Percentiles rank a stretch among this genome's conserved stretches.
These are phyloP conservation scores for Drosophila orena DNA, from an alignment of 1,140 invertebrate genomes.

Conservation along the genomic window DNA sequence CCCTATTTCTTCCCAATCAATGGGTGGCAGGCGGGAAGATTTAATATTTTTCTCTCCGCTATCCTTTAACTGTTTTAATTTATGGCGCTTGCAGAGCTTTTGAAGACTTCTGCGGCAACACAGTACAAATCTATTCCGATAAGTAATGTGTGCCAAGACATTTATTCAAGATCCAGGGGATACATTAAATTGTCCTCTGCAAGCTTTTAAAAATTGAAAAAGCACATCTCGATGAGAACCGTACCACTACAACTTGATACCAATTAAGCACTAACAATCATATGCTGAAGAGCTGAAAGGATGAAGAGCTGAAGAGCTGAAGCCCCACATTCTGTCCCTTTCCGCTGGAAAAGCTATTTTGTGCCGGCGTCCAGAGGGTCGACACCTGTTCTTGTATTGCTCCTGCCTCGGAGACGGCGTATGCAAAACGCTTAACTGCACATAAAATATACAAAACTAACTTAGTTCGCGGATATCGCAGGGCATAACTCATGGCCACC, in stretches of 20 bases:
- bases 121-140: neutral
- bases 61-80: slow-evolving; percentile 32
- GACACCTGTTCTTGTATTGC: slow-evolving; percentile 33
- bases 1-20: neutral
- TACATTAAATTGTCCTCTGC: no score
- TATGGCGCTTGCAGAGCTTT: slow-evolving; percentile 28
- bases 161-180: neutral
- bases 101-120: slow-evolving; percentile 9
- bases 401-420: slow-evolving; percentile 4
- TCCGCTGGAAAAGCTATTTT: slow-evolving; percentile 7
- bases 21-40: slow-evolving; percentile 56
- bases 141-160: no score
- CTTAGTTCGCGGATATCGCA: slow-evolving; percentile 69
- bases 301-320: no score
- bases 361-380: slow-evolving; percentile 13
- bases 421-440: slow-evolving; percentile 74
- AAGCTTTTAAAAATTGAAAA: neutral
- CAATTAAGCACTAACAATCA: slow-evolving; percentile 55
- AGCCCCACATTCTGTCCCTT: slow-evolving; percentile 5
- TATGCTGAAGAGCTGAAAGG: slow-evolving; percentile 21
- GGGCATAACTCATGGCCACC: slow-evolving; percentile 58
- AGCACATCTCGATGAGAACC: neutral
- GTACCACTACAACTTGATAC: slow-evolving; percentile 31
- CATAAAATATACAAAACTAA: slow-evolving; percentile 77
- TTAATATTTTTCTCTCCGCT: slow-evolving; percentile 50